Evolutionary conservation across 2,113 vertebrate genomes (phyloP).

Genomic region (Pangasianodon gigas): DNA sequence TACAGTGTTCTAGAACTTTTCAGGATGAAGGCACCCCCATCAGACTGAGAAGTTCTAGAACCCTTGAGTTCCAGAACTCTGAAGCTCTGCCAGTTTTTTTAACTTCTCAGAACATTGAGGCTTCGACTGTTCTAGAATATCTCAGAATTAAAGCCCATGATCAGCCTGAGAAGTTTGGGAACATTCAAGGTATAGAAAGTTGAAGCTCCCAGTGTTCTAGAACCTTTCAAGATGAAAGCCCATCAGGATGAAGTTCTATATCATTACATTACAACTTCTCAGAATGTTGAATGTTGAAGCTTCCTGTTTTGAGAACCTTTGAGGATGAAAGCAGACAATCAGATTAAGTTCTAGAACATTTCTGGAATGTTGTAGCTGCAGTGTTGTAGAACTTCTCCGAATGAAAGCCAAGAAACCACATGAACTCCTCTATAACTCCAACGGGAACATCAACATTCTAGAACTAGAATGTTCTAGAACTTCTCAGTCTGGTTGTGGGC

Average conservation of each 20-base stretch:
- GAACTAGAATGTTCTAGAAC: background rate
- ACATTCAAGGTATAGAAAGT: background rate
- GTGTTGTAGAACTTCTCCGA: background rate
- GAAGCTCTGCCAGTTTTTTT: too few relatives aligned
- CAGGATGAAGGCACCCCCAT: background rate
- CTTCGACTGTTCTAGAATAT: background rate
- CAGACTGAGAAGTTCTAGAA: background rate
- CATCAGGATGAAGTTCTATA: background rate
- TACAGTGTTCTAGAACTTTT: background rate
- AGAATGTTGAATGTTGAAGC: background rate
- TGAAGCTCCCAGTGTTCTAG: background rate
- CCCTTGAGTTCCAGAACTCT: background rate
- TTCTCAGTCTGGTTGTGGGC: background rate
- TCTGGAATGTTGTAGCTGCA: background rate
- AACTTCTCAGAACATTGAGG: background rate
- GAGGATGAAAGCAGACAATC: background rate
- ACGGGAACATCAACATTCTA: background rate
- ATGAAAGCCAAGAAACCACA: background rate
- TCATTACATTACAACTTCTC: background rate
- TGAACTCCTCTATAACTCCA: background rate
- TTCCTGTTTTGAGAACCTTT: background rate
- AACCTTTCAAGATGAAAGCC: background rate
- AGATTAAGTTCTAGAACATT: background rate
- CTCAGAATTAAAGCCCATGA: background rate
- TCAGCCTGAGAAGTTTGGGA: background rate